These are phyloP conservation scores for Sebastes elongatus DNA, from an alignment of 2,797 vertebrate species.

Conservation along the genomic window DNA sequence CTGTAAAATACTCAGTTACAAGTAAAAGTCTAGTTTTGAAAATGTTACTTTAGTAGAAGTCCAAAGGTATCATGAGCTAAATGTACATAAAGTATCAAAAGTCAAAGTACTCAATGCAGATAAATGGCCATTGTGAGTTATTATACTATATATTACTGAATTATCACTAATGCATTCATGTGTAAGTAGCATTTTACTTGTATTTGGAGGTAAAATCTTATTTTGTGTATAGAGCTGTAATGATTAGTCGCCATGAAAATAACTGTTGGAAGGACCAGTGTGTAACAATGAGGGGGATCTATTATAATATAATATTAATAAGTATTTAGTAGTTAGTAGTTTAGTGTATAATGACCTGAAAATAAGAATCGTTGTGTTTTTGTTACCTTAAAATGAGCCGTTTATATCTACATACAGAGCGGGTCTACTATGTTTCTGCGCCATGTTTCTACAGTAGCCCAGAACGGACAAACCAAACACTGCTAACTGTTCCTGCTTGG, in stretches of 20 bases:
- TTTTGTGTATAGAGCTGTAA: not conserved
- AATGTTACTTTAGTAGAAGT: not conserved
- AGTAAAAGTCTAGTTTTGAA: not conserved
- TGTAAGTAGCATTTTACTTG: not conserved
- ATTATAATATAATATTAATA: too few species aligned
- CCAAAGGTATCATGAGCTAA: not conserved
- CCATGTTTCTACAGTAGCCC: too few species aligned
- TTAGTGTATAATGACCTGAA: too few species aligned
- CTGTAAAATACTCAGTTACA: not conserved
- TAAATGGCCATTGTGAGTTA: not conserved
- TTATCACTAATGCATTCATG: not conserved
- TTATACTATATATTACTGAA: not conserved
- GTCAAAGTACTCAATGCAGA: not conserved
- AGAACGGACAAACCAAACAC: too few species aligned
- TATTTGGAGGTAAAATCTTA: not conserved
- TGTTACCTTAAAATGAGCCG: too few species aligned
- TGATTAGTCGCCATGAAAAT: not conserved
- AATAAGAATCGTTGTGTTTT: too few species aligned
- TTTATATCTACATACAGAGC: too few species aligned
- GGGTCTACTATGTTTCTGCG: accelerated
- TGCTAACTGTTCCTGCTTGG: too few species aligned
- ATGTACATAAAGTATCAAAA: not conserved
- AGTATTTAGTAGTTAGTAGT: too few species aligned
- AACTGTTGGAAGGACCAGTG: not conserved
- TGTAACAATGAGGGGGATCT: too few species aligned